Conservation (phyloP, 64 coral and sea anemone genomes). For the Trachythela sp. region DNA sequence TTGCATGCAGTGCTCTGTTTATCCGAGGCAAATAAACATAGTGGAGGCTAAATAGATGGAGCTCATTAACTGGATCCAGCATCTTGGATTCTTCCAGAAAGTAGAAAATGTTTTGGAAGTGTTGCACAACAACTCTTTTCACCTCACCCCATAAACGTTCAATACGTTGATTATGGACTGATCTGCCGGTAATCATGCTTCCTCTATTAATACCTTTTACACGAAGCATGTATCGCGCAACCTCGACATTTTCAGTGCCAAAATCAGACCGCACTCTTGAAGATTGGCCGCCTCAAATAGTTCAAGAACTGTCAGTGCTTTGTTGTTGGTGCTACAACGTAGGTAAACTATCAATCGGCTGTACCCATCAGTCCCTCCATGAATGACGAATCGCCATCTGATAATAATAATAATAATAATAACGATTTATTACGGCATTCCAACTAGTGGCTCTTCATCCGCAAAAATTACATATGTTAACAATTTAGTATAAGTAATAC, state of each 20-base stretch:
- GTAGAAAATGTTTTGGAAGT: not conserved
- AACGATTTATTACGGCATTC: no score
- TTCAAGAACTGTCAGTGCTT: not conserved
- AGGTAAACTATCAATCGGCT: not conserved
- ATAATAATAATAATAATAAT: no score
- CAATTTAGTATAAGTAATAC: no score
- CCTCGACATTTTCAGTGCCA: not conserved
- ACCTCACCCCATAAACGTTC: not conserved
- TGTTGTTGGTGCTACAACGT: not conserved
- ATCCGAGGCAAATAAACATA: not conserved
- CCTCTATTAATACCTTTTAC: not conserved
- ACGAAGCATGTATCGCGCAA: not conserved
- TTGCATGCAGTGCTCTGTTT: not conserved
- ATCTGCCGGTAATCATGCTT: not conserved
- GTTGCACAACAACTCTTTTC: not conserved
- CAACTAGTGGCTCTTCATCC: no score
- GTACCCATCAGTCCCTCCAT: not conserved
- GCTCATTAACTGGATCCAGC: not conserved
- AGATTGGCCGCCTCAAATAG: not conserved
- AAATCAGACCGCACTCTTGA: not conserved
- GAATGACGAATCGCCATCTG: not conserved
- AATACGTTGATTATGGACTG: constrained; percentile 2
- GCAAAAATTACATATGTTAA: no score
- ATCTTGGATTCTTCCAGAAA: not conserved
- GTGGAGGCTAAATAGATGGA: not conserved